These are phyloP conservation scores for Sylvietta virens DNA, from an alignment of 2,113 vertebrate species.

Conservation along the genomic window DNA sequence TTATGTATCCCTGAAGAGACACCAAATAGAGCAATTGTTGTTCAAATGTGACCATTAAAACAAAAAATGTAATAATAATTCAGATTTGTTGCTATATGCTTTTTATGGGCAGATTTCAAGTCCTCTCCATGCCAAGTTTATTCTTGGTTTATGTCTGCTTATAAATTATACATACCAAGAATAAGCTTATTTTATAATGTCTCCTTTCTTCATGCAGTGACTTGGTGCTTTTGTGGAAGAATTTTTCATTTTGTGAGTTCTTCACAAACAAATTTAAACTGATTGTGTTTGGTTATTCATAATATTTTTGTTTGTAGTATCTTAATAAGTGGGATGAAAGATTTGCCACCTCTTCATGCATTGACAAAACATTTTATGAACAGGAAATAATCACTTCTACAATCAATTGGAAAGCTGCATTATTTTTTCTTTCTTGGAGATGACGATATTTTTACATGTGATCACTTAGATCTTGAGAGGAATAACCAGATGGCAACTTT, in stretches of 20 bases:
- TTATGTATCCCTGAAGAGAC: conserved; percentile 22
- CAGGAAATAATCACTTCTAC: neutral
- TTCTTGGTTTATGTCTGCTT: neutral
- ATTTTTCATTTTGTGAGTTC: neutral
- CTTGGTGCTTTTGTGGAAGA: neutral
- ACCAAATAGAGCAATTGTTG: neutral
- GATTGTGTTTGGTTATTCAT: neutral
- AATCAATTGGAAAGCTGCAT: neutral
- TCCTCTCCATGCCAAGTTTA: neutral
- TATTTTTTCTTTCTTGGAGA: neutral
- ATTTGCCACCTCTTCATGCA: neutral
- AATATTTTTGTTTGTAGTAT: neutral
- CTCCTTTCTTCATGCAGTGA: neutral
- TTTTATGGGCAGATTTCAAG: neutral
- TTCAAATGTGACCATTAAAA: neutral
- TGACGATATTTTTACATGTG: neutral
- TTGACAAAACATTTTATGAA: neutral
- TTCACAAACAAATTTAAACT: neutral
- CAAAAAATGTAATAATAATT: neutral
- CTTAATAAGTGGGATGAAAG: neutral
- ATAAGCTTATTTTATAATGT: neutral
- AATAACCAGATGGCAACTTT: neutral
- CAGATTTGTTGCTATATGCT: neutral
- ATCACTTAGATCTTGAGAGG: neutral
- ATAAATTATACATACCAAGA: neutral